These are phyloP conservation scores for Pygocentrus nattereri DNA, from an alignment of 2,797 vertebrate genomes.

Conservation along the genomic window DNA sequence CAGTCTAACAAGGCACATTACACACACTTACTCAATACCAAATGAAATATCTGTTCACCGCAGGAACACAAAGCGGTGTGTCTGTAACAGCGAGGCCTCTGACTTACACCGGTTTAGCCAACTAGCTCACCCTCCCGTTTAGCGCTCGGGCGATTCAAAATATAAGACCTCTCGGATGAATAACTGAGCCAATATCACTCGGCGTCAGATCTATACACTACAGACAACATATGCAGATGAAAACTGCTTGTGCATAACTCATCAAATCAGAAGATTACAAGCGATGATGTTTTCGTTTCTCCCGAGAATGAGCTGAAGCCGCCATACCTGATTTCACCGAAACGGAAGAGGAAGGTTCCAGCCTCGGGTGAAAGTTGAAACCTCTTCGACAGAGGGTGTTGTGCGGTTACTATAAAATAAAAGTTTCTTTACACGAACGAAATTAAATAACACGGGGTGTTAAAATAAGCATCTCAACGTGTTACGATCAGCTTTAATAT, in stretches of 20 bases:
- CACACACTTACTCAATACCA: neutral
- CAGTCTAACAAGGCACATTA: neutral
- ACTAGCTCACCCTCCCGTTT: neutral
- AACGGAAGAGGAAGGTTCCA: constrained; percentile 80
- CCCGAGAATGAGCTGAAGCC: constrained; percentile 40
- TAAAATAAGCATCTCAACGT: neutral
- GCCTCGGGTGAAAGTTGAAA: constrained; percentile 63
- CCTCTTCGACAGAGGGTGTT: constrained; percentile 31
- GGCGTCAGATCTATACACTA: rapidly evolving
- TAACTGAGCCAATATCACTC: neutral
- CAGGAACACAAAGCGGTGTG: no score
- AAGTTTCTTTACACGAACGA: neutral
- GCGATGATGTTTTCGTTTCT: constrained; percentile 65
- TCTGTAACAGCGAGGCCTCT: no score
- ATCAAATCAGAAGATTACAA: constrained; percentile 67
- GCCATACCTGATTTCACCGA: constrained; percentile 80
- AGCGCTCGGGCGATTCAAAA: neutral
- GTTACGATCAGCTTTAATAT: no score
- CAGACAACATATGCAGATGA: rapidly evolving
- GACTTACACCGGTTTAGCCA: neutral
- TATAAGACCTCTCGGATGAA: no score
- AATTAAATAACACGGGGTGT: no score
- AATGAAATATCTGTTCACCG: neutral
- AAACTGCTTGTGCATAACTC: rapidly evolving
- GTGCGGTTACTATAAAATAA: neutral